Percentiles rank a stretch among this genome's conserved stretches.
Evolutionary conservation across 2,797 vertebrate genomes (phyloP).

Genomic region (Macrochelys suwanniensis): DNA sequence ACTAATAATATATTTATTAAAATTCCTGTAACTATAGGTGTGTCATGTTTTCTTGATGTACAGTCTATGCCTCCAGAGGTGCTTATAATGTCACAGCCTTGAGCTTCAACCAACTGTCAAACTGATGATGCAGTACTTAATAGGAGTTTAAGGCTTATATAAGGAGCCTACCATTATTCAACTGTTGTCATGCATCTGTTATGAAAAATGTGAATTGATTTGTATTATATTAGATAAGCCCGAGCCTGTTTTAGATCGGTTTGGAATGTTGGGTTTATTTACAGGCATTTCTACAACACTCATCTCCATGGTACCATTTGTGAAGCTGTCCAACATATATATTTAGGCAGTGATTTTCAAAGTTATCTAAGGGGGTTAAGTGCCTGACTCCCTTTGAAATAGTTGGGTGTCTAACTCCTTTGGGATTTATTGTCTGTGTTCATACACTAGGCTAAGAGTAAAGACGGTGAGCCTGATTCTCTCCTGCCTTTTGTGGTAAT

Average conservation of each 20-base stretch:
- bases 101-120: neutral
- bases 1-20: neutral
- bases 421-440: neutral
- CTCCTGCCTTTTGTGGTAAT: neutral
- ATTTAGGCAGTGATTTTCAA: neutral
- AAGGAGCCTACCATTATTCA: neutral
- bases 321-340: neutral
- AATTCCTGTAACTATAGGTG: neutral
- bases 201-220: neutral
- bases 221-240: too few species aligned
- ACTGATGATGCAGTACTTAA: neutral
- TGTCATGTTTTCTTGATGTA: accelerated
- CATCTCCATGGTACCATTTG: neutral
- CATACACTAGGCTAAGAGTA: accelerated
- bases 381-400: neutral
- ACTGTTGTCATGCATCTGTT: neutral
- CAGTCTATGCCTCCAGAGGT: neutral
- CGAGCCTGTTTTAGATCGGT: neutral
- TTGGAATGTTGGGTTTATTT: neutral
- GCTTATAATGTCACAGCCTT: neutral
- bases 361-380: neutral
- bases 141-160: neutral
- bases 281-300: neutral
- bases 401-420: neutral
- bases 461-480: neutral